Conservation (phyloP, 2,113 vertebrate species). For the Xiphophorus hellerii region DNA sequence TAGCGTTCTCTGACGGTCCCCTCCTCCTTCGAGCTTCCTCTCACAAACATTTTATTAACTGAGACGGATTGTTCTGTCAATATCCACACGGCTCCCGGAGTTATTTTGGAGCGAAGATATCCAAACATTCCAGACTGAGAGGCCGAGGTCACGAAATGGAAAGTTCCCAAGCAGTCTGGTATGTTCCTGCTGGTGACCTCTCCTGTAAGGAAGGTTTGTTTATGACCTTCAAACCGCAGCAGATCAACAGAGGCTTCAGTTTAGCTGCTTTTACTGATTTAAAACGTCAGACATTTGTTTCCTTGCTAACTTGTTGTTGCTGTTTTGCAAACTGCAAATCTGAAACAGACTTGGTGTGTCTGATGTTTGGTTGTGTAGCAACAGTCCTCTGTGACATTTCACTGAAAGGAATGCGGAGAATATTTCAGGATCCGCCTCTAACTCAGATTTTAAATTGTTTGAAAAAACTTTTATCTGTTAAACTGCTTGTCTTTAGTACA, state of each 20-base stretch:
- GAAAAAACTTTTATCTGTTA: neutral
- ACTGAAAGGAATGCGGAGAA: neutral
- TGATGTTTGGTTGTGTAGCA: slow-evolving; percentile 25
- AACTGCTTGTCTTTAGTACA: neutral
- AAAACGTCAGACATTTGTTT: slow-evolving; percentile 1
- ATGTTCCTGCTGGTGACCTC: slow-evolving; percentile 58
- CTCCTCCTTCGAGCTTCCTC: neutral
- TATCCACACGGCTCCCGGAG: slow-evolving; percentile 12
- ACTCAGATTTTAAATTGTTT: neutral
- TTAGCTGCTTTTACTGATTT: slow-evolving; percentile 2
- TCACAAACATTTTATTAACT: neutral
- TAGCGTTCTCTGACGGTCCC: slow-evolving; percentile 43
- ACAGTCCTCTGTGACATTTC: slow-evolving; percentile 5
- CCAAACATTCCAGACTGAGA: slow-evolving; percentile 39
- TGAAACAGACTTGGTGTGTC: neutral
- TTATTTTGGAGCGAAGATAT: slow-evolving; percentile 26
- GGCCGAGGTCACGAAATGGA: slow-evolving; percentile 64
- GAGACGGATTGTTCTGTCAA: slow-evolving; percentile 13
- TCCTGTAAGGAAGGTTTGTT: slow-evolving; percentile 28
- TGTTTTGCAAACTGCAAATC: slow-evolving; percentile 18
- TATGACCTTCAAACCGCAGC: neutral
- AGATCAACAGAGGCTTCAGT: neutral
- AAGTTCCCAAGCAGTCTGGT: slow-evolving; percentile 73
- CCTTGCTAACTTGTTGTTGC: neutral
- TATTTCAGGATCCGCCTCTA: neutral